phyloP scores from a whole-genome alignment of 2,888 invertebrate species.

The Agriopis aurantiaria region DNA sequence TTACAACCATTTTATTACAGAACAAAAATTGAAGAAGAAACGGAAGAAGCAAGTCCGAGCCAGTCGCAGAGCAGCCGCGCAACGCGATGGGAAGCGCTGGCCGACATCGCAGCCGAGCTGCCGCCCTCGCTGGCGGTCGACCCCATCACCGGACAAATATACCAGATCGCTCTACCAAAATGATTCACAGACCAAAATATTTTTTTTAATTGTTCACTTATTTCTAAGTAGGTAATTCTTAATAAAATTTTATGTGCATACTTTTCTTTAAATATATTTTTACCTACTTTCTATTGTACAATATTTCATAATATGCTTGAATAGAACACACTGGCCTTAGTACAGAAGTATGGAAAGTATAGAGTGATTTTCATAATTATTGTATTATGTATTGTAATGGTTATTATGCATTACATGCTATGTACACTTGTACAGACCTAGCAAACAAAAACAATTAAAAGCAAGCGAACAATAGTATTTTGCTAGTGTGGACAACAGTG shows the following conservation, averaged over 20 bases:
- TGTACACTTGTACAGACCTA: too few relatives aligned
- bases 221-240: conserved; percentile 17
- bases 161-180: conserved; percentile 66
- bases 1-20: conserved; percentile 22
- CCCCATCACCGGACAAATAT: conserved; percentile 80
- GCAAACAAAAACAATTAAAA: too few relatives aligned
- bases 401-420: too few relatives aligned
- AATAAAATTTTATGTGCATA: conserved; percentile 23
- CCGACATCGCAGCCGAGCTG: conserved; percentile 86
- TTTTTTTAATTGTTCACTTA: conserved; percentile 23
- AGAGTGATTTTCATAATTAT: too few relatives aligned
- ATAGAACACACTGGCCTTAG: too few relatives aligned
- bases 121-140: conserved; percentile 82
- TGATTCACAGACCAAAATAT: conserved; percentile 51
- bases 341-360: too few relatives aligned
- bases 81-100: conserved; percentile 88
- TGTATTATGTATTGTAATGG: too few relatives aligned
- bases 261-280: background rate
- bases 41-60: conserved; percentile 67
- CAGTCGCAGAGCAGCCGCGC: conserved; percentile 80
- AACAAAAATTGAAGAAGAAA: conserved; percentile 6
- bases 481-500: too few relatives aligned
- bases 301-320: too few relatives aligned
- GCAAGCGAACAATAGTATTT: too few relatives aligned
- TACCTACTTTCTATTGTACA: background rate